Evolutionary conservation across 2,797 vertebrate species (phyloP).

Genomic region (Gymnocypris eckloni): DNA sequence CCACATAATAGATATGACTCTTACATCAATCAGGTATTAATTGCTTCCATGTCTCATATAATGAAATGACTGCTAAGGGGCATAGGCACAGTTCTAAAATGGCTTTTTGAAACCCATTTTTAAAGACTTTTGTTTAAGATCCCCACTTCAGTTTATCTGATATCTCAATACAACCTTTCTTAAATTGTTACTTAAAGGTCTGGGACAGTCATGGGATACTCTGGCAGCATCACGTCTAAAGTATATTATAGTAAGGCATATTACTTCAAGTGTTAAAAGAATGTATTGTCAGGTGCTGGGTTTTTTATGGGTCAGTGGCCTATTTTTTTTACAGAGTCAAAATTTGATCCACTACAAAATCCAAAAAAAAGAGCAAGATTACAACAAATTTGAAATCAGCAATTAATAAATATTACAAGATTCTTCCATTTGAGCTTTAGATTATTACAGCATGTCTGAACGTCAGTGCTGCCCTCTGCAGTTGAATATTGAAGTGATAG

Average conservation of each 20-base stretch:
- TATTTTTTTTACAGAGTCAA: not conserved
- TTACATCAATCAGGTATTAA: conserved; percentile 63
- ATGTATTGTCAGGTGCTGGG: not conserved
- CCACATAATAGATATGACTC: conserved; percentile 57
- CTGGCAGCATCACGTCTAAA: conserved; percentile 22
- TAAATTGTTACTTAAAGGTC: conserved; percentile 54
- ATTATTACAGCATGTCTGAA: not conserved
- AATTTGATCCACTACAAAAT: not conserved
- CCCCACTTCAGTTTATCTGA: conserved; percentile 50
- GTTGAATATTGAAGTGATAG: conserved; percentile 2
- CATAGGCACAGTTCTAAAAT: conserved; percentile 49
- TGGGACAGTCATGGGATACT: conserved; percentile 58
- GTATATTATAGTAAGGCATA: not conserved
- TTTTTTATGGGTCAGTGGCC: not conserved
- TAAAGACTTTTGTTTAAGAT: conserved; percentile 63
- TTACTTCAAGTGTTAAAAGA: not conserved
- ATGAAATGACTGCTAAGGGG: conserved; percentile 54
- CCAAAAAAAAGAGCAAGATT: not conserved
- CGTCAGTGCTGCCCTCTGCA: conserved; percentile 60
- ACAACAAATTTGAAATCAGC: not conserved
- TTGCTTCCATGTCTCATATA: conserved; percentile 60
- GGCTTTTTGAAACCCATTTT: conserved; percentile 56
- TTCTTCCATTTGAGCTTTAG: not conserved
- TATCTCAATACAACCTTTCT: conserved; percentile 59
- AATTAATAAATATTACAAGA: no score